These are phyloP conservation scores for Talpa occidentalis DNA, from an alignment of 2,113 vertebrate genomes.

Conservation along the genomic window DNA sequence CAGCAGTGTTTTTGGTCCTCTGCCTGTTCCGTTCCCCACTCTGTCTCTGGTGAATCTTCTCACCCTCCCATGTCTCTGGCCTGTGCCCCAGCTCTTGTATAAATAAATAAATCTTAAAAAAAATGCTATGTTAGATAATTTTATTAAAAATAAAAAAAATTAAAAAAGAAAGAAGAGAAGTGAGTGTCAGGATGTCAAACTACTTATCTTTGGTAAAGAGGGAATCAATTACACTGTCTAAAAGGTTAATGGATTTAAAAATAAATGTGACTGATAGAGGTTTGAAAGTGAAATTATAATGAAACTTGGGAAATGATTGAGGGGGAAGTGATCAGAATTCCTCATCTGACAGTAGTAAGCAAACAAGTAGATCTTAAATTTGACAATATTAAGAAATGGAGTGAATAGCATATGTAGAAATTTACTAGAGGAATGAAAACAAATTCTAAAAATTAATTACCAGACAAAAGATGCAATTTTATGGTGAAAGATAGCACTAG, in stretches of 20 bases:
- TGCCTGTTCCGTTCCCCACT: too few relatives aligned
- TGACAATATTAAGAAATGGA: neutral
- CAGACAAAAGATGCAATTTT: neutral
- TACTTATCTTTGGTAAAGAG: neutral
- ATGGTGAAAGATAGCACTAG: too few relatives aligned
- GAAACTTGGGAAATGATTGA: neutral
- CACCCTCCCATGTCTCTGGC: too few relatives aligned
- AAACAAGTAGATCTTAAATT: neutral
- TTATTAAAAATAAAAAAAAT: too few relatives aligned
- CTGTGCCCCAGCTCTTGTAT: too few relatives aligned
- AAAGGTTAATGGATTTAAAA: slow-evolving; percentile 17
- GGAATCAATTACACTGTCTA: neutral
- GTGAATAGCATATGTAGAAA: slow-evolving; percentile 13
- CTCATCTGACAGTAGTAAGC: neutral
- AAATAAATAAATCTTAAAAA: too few relatives aligned
- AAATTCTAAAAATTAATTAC: neutral
- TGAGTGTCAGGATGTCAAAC: neutral
- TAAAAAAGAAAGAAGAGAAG: too few relatives aligned
- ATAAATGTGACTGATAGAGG: neutral
- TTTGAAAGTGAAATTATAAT: neutral
- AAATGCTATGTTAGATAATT: too few relatives aligned
- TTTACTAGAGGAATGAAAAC: slow-evolving; percentile 8
- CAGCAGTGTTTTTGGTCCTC: too few relatives aligned
- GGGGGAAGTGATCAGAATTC: neutral
- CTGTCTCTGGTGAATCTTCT: too few relatives aligned